These are phyloP conservation scores for Drosophila emarginata DNA, from an alignment of 2,888 invertebrate species.

Conservation along the genomic window DNA sequence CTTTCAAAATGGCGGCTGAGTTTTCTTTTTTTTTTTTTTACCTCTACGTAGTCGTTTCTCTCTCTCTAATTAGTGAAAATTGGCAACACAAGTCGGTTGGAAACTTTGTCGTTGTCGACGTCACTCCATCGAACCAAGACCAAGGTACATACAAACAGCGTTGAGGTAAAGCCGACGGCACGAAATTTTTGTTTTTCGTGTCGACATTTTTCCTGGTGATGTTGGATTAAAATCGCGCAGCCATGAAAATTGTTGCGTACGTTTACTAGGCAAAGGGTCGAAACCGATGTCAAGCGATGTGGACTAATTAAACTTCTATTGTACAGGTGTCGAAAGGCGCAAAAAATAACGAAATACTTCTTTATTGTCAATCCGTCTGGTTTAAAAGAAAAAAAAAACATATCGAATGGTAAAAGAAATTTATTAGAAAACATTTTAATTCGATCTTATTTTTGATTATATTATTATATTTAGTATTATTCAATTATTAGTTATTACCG, in stretches of 20 bases:
- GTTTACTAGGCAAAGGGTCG: conserved; percentile 15
- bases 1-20: conserved; percentile 67
- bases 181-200: conserved; percentile 3
- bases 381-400: too few species aligned
- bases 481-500: too few species aligned
- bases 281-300: not conserved
- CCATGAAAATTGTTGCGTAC: conserved; percentile 70
- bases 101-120: conserved; percentile 56
- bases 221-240: conserved; percentile 74
- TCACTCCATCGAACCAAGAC: conserved; percentile 23
- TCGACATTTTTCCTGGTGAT: conserved; percentile 55
- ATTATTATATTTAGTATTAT: too few species aligned
- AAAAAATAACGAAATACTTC: not conserved
- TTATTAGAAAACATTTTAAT: too few species aligned
- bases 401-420: too few species aligned
- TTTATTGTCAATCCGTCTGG: too few species aligned
- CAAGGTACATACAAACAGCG: conserved; percentile 28
- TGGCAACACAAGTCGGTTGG: conserved; percentile 74
- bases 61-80: conserved; percentile 74
- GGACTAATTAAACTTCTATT: not conserved
- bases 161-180: conserved; percentile 7
- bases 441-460: too few species aligned
- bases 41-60: conserved; percentile 18
- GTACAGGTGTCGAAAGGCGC: not conserved
- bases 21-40: not conserved